Base-by-base conservation (phyloP, 2,113 vertebrate genomes). In the Lophochroa leadbeateri region DNA sequence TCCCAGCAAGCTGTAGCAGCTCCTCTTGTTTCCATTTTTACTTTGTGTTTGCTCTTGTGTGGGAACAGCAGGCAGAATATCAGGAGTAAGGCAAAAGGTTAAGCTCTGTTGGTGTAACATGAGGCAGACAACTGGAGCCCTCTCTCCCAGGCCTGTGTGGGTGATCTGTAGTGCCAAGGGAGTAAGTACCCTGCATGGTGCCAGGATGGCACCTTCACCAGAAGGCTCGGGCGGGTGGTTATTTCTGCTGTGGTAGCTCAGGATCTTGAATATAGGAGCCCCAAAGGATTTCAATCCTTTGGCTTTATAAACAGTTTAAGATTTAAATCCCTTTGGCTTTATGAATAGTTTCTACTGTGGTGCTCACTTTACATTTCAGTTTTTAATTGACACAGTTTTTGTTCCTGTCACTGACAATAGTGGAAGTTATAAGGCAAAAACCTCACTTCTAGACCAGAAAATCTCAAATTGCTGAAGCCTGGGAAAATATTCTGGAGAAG, bases 311-410 rank as follows among this genome's bases (percentile, higher is more conserved):
- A 19, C 16, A 39, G 20, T 27, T 61, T 52, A 52, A 25, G 50
- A 52, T 52, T 16, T 16, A 52, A 52, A 9, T 8, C 6, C 7
- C 7, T 58, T 79, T 21, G 16, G 20, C 0, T 0, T 43, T 82
- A 47, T 3, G 11, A 85, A 24, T 15, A 37, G 17, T 31, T 58
- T 55, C 7, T 19, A 12, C 15, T 5, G 35, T 15, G 24, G 14
- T 74, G 28, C 24, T 72, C 52, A 49, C 53, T n/a, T 41, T n/a
- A 44, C 16, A n/a, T 82, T 86, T 70, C 5, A 11, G 44, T 86
- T 92, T 86, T 86, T 58, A 81, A 21, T n/a, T 74, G 15, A 20
- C 13, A 11, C 10, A 52, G 8, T 23, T 72, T 79, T 68, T 63
- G 57, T 28, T 75, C 12, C 16, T 7, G 15, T 61, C 37, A 29